Evolutionary conservation across 2,888 invertebrate species (phyloP).

Genomic region (Meteorus cinctellus): DNA sequence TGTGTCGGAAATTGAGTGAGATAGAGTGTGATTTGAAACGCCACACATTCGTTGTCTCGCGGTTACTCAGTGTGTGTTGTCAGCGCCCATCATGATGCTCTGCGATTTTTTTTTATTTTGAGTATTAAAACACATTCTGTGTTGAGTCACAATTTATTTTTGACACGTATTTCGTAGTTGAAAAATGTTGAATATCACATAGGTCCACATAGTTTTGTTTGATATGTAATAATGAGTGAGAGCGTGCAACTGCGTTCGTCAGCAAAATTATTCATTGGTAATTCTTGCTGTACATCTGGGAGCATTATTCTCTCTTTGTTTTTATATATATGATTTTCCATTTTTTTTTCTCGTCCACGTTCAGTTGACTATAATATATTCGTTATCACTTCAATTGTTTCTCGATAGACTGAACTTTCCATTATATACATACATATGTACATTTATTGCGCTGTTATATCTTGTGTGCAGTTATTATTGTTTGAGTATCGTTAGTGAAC

Average conservation of each 20-base stretch:
- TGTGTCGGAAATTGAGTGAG: slow-evolving; percentile 1
- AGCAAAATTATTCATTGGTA: slow-evolving; percentile 3
- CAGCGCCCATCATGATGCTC: slow-evolving; percentile 27
- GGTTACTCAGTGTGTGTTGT: neutral
- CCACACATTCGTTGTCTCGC: slow-evolving; percentile 12
- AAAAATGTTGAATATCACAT: neutral
- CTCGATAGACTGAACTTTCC: slow-evolving; percentile 4
- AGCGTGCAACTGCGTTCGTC: slow-evolving; percentile 1
- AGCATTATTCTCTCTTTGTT: slow-evolving; percentile 6
- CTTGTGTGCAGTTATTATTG: slow-evolving; percentile 6
- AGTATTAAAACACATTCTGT: slow-evolving; percentile 13
- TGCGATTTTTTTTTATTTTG: neutral
- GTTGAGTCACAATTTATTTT: slow-evolving; percentile 52
- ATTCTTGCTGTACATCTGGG: slow-evolving; percentile 18
- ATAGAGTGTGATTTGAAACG: slow-evolving; percentile 8
- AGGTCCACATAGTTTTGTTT: slow-evolving; percentile 9
- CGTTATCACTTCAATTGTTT: slow-evolving; percentile 2
- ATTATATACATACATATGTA: neutral
- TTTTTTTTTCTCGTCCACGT: neutral
- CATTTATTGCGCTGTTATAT: neutral
- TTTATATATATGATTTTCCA: slow-evolving; percentile 1
- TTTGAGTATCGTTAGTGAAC: neutral
- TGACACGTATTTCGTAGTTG: slow-evolving; percentile 30
- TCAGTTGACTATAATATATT: neutral
- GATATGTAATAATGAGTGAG: neutral